phyloP scores from a whole-genome alignment of 2,113 vertebrate species.

The Tilapia sparmanii region DNA sequence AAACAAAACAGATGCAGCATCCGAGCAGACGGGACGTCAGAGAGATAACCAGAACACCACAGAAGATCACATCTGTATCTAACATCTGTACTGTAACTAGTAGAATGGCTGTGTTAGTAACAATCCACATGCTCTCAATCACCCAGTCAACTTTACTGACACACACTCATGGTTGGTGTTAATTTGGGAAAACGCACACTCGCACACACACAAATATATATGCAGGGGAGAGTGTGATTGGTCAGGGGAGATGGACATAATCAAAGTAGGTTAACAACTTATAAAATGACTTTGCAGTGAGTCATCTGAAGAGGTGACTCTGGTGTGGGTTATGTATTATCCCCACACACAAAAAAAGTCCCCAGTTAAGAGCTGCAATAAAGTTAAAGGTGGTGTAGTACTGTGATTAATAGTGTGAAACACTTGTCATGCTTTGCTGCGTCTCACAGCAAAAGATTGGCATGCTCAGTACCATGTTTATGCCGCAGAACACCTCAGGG shows the following conservation, averaged over 20 bases:
- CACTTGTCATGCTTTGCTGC: slow-evolving; percentile 60
- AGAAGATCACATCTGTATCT: not conserved
- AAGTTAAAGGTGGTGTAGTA: slow-evolving; percentile 20
- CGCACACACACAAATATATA: not conserved
- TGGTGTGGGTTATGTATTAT: slow-evolving; percentile 9
- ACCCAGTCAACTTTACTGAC: not conserved
- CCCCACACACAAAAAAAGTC: slow-evolving; percentile 3
- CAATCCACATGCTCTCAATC: slow-evolving; percentile 38
- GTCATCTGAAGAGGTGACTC: slow-evolving; percentile 10
- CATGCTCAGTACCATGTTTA: slow-evolving; percentile 71
- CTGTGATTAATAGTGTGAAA: slow-evolving; percentile 53
- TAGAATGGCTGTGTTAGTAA: slow-evolving; percentile 40
- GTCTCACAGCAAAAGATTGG: slow-evolving; percentile 44
- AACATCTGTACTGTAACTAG: not conserved
- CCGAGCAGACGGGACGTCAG: not conserved
- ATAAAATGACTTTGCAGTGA: slow-evolving; percentile 3
- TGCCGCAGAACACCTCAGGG: slow-evolving; percentile 68
- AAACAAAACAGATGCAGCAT: not conserved
- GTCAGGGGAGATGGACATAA: not conserved
- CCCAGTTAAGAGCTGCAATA: slow-evolving; percentile 32
- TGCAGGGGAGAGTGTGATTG: slow-evolving; percentile 13
- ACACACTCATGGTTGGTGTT: slow-evolving; percentile 24
- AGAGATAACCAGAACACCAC: not conserved
- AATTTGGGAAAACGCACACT: slow-evolving; percentile 8
- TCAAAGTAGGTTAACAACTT: not conserved